A percentile compares a stretch with the other conserved stretches of the same genome.
phyloP scores from a whole-genome alignment of 2,888 invertebrate species.

The Ditula angustiorana region DNA sequence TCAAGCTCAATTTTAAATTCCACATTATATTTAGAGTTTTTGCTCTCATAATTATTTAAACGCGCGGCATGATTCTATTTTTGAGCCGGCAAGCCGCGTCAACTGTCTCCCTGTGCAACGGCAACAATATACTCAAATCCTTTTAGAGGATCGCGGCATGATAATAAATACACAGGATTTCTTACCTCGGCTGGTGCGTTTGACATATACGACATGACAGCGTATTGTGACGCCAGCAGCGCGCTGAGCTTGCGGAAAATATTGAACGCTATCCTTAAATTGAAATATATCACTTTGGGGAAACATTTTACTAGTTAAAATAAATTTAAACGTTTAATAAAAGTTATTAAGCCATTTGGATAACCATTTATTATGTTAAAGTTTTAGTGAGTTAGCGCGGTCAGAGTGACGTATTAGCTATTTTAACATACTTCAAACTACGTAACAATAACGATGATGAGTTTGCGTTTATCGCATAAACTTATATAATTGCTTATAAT shows the following conservation, averaged over 20 bases:
- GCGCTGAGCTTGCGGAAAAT: constrained; percentile 6
- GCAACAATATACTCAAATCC: neutral
- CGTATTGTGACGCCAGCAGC: neutral
- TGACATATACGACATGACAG: constrained; percentile 9
- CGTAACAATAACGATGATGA: constrained; percentile 1
- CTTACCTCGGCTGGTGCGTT: constrained; percentile 2
- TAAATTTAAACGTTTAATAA: neutral
- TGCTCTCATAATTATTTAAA: neutral
- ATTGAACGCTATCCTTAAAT: neutral
- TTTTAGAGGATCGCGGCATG: neutral
- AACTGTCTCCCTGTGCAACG: neutral
- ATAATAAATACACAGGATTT: constrained; percentile 8
- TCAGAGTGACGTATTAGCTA: neutral
- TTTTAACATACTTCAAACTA: constrained; percentile 1
- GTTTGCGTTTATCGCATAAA: neutral
- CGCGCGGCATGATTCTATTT: neutral
- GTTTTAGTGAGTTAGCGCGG: neutral
- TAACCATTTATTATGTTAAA: constrained; percentile 10
- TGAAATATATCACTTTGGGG: neutral
- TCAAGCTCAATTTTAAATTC: no score
- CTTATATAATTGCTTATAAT: neutral
- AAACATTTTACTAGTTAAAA: neutral
- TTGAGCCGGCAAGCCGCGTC: neutral
- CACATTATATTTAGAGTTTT: neutral
- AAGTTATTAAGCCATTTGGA: constrained; percentile 1